Base-by-base conservation (phyloP, 2,888 invertebrate genomes). In the Tachina fera region DNA sequence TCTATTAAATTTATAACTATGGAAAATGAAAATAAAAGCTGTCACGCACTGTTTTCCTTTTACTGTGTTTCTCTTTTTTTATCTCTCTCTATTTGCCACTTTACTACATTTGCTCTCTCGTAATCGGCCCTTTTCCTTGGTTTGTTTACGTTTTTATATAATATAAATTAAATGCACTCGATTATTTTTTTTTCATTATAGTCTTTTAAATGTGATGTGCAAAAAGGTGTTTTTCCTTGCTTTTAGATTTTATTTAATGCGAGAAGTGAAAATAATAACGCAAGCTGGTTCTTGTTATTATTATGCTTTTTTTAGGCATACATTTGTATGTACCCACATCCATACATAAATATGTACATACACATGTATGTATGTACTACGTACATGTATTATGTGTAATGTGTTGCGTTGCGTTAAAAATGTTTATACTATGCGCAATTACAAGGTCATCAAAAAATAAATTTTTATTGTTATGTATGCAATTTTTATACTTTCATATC, bases 371-470 rank as follows among this genome's bases (percentile, higher is more conserved):
- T 22, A 22, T 22, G n/a, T 60, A 49, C 41, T 56, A 41, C 16
- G 49, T 65, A 49, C 71, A 70, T 56, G 60, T n/a, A 60, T 31
- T 63, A 19, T 56, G 61, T 47, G 56, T 71, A 47, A 22, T 22
- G 39, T 65, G 43, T 78, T 67, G 45, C 53, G 43, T 78, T 67
- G 45, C 53, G 9, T 83, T 61, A 63, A 83, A 82, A 41, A 56
- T 72, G 76, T 72, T 65, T 80, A 77, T 45, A 77, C 39, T 45
- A 65, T 81, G 68, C 76, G 68, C 81, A 84, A 83, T 77, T 81
- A 81, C 81, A 84, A 84, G 84, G 84, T 84, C 84, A 84, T 63
- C 67, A 74, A 74, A 74, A 70, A 81, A 78, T 76, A 58, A 45
- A 14, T 61, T 58, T 70, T 82, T 22, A 56, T 53, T 31, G 63